Percentiles rank a stretch among this genome's conserved stretches.
phyloP scores from a whole-genome alignment of 2,888 invertebrate genomes.

The Abrostola triplasia region DNA sequence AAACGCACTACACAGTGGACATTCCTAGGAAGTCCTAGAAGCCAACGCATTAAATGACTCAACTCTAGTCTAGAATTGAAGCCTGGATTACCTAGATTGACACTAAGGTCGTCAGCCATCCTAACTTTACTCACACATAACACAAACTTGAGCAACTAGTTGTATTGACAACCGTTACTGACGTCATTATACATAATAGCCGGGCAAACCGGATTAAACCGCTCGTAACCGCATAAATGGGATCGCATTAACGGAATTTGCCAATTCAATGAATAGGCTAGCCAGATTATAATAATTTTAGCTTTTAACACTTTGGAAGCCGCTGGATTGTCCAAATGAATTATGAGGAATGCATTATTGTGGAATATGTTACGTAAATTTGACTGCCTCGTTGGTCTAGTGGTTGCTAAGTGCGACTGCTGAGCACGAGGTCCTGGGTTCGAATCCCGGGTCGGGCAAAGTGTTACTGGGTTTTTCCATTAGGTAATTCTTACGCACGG shows the following conservation, averaged over 20 bases:
- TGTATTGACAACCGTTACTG: conserved; percentile 20
- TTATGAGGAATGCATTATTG: conserved; percentile 1
- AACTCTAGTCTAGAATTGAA: background rate
- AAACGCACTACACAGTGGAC: too few species aligned
- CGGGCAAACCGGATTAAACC: conserved; percentile 34
- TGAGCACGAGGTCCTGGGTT: too few species aligned
- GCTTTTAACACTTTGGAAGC: conserved; percentile 18
- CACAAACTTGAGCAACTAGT: conserved; percentile 14
- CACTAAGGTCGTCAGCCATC: conserved; percentile 12
- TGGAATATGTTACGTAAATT: background rate
- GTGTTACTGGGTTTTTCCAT: too few species aligned
- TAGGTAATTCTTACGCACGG: too few species aligned
- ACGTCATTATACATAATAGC: conserved; percentile 23
- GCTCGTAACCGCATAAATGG: conserved; percentile 32
- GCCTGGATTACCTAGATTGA: conserved; percentile 17
- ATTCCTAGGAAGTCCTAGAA: too few species aligned
- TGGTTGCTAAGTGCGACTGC: too few species aligned
- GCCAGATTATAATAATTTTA: conserved; percentile 23
- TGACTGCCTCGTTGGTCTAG: too few species aligned
- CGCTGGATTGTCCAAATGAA: background rate
- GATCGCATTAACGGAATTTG: conserved; percentile 44
- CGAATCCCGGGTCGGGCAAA: too few species aligned
- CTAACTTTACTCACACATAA: background rate
- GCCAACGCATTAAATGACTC: background rate
- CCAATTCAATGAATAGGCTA: conserved; percentile 33